These are phyloP conservation scores for Cosmopolites sordidus DNA, from an alignment of 2,888 invertebrate genomes.

Conservation along the genomic window DNA sequence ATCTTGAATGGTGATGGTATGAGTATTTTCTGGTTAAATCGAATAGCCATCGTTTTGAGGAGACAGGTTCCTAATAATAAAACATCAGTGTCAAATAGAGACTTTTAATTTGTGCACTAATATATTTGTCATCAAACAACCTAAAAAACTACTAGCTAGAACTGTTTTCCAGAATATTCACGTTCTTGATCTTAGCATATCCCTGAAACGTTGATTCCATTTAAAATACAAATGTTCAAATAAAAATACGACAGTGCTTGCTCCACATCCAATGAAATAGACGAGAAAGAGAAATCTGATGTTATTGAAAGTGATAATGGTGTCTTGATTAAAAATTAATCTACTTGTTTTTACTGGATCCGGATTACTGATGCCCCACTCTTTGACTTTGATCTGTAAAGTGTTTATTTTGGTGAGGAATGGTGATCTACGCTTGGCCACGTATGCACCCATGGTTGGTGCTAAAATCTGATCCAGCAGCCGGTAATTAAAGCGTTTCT, in stretches of 20 bases:
- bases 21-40: no score
- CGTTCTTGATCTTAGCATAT: no score
- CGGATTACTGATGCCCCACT: not conserved
- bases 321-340: not conserved
- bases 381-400: not conserved
- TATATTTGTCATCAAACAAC: no score
- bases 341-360: not conserved
- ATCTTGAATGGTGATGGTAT: no score
- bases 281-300: not conserved
- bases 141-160: no score
- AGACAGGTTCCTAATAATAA: no score
- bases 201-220: no score
- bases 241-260: not conserved
- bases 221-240: not conserved
- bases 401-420: not conserved
- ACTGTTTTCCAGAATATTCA: no score
- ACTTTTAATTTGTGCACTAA: no score
- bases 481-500: not conserved
- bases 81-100: no score
- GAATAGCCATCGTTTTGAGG: no score
- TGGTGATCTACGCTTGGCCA: not conserved
- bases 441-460: not conserved
- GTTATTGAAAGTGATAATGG: not conserved
- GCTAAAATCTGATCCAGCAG: not conserved
- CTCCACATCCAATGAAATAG: not conserved